A percentile compares a stretch with the other conserved stretches of the same genome.
Conservation (phyloP, 2,888 invertebrate species). For the Leucophenga maculata region DNA sequence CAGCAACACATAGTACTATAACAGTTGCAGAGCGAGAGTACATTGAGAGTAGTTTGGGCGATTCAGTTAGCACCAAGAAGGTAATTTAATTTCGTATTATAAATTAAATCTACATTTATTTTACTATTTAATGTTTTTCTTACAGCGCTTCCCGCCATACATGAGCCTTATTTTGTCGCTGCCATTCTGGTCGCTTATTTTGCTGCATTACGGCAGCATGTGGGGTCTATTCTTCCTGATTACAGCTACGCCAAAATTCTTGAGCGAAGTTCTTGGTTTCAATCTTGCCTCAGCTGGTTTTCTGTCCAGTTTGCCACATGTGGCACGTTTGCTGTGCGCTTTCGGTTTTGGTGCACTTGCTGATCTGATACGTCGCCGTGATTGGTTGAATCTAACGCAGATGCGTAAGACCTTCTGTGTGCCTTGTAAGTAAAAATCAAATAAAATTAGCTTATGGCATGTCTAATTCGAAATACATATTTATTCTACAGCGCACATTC, state of each 20-base stretch:
- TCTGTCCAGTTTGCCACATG: constrained; percentile 80
- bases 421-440: constrained; percentile 74
- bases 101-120: neutral
- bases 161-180: constrained; percentile 76
- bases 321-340: constrained; percentile 79
- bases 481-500: constrained; percentile 73
- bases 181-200: constrained; percentile 79
- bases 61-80: constrained; percentile 75
- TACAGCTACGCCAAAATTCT: constrained; percentile 83
- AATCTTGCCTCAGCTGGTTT: constrained; percentile 81
- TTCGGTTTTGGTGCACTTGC: constrained; percentile 82
- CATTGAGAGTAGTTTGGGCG: constrained; percentile 77
- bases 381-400: constrained; percentile 73
- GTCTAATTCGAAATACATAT: neutral
- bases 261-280: constrained; percentile 82
- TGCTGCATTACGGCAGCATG: constrained; percentile 83
- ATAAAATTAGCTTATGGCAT: neutral
- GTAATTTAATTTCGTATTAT: constrained; percentile 61
- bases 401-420: constrained; percentile 80
- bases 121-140: constrained; percentile 22
- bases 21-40: constrained; percentile 77
- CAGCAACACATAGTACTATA: constrained; percentile 78
- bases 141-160: constrained; percentile 79
- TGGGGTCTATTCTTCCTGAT: constrained; percentile 85
- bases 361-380: constrained; percentile 75